Evolutionary conservation across 2,888 invertebrate species (phyloP), one percentile per base, ranked within the genome.

Genomic region (Pterostichus niger): DNA sequence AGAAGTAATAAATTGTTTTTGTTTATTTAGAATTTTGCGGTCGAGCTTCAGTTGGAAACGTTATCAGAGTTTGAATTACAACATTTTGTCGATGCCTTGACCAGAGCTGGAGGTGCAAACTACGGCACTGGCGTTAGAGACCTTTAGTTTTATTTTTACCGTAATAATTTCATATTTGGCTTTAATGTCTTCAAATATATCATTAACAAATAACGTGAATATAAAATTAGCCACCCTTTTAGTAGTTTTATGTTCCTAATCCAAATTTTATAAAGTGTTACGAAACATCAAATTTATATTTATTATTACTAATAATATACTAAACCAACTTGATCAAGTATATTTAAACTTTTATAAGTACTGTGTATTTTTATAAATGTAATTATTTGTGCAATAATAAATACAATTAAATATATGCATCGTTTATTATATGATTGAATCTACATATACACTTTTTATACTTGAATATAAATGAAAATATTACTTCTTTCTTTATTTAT

Each of bases 71-170:
- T 96, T 89, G 93, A 93, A 87, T 92, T 94, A 87, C 93, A 94
- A 85, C 92, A 93, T 88, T 94, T 96, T 89, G 93, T 92, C 87
- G 93, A 93, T 82, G 93, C 93, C 84, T 89, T 95, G 87, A 93
- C 92, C 87, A 93, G 93, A 88, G 95, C 95, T 83, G 95, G 95
- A 49, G 96, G 96, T 85, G 95, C 95, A 81, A 95, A 95, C 90
- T 96, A 96, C 87, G 96, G 96, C 76, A 95, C 95, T 71, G 96
- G 95, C 59, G 91, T 94, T 86, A 91, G 95, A 88, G 94, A 94
- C 87, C 91, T 91, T 91, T 92, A 91, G 92, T 84, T 84, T 76
- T 46, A 46, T 46, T 17, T 2, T 24, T 82, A 79, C 56, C 71
- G 15, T 13, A 79, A 46, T 33, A 35, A 40, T 56, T 77, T 77